Evolutionary conservation across 2,888 invertebrate genomes (phyloP).

Genomic region (Tortrix viridana): DNA sequence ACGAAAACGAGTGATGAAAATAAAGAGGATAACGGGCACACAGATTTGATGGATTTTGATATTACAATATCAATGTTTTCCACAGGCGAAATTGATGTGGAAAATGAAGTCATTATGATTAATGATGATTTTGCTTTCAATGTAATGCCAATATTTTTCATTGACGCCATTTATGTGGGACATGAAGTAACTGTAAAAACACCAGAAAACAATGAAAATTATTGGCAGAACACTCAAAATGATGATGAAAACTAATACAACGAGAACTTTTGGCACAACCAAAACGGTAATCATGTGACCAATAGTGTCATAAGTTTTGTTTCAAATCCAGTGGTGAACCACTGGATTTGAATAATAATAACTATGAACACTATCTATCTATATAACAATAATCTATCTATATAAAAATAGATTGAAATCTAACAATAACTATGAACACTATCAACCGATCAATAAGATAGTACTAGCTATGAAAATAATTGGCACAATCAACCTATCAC

Average conservation of each 20-base stretch:
- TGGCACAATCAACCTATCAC: background rate
- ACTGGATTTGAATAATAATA: too few relatives aligned
- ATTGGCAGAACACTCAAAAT: background rate
- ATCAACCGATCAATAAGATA: too few relatives aligned
- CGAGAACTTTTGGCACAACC: too few relatives aligned
- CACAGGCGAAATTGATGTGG: background rate
- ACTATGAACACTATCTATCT: too few relatives aligned
- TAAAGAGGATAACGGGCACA: background rate
- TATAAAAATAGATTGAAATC: too few relatives aligned
- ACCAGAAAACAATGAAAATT: background rate
- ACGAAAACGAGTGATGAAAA: background rate
- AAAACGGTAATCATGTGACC: background rate
- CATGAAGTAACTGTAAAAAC: background rate
- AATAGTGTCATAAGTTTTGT: too few relatives aligned
- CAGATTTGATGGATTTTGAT: background rate
- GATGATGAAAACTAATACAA: too few relatives aligned
- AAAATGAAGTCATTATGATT: too few relatives aligned
- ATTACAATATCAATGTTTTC: background rate
- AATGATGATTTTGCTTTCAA: too few relatives aligned
- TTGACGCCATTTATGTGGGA: background rate
- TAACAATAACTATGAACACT: too few relatives aligned
- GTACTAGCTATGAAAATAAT: background rate
- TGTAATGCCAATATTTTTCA: constrained; percentile 1
- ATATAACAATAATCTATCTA: too few relatives aligned
- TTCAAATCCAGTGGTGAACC: too few relatives aligned